phyloP scores from a whole-genome alignment of 2,888 invertebrate species.

The Sipha maydis region DNA sequence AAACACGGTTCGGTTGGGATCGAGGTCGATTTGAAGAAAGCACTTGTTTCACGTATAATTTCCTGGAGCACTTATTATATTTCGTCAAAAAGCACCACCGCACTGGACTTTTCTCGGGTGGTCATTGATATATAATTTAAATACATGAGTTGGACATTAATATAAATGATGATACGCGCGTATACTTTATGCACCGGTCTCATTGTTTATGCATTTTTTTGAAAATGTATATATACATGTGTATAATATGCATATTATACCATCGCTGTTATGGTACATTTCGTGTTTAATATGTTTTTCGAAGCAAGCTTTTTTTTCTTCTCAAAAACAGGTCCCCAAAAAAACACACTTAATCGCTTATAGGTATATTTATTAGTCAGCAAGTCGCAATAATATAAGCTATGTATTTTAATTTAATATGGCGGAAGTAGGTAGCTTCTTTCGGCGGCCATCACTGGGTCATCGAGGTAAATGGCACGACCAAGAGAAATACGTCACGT shows the following conservation, averaged over 20 bases:
- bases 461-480: conserved; percentile 18
- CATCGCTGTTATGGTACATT: neutral
- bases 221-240: neutral
- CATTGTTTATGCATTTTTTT: neutral
- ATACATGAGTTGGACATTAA: neutral
- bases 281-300: neutral
- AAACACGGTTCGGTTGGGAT: no score
- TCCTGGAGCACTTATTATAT: no score
- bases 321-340: neutral
- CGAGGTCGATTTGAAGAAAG: no score
- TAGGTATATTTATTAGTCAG: no score
- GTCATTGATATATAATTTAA: neutral
- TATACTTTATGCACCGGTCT: neutral
- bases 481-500: neutral
- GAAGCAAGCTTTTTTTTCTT: neutral
- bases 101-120: neutral
- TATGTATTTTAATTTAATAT: no score
- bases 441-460: conserved; percentile 15
- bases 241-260: no score
- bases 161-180: neutral
- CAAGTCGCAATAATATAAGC: no score
- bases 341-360: neutral
- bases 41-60: no score
- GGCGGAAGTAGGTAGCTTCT: neutral
- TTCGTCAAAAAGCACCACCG: neutral